These are phyloP conservation scores for Coilia nasus DNA, from an alignment of 2,797 vertebrate genomes.

Conservation along the genomic window DNA sequence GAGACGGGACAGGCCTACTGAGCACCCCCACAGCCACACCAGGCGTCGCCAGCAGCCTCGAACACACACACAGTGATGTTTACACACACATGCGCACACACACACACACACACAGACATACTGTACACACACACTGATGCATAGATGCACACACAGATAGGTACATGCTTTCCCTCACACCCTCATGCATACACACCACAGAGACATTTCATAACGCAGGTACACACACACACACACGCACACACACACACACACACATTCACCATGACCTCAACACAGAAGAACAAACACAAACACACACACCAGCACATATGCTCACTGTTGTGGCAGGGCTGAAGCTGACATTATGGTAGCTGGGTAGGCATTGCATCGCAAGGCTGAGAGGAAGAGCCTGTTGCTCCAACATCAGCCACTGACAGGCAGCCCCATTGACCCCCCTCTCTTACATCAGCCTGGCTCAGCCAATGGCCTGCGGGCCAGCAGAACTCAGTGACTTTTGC, in stretches of 20 bases:
- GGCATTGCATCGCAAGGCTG: neutral
- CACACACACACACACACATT: slow-evolving; percentile 40
- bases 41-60: slow-evolving; percentile 50
- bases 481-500: slow-evolving; percentile 24
- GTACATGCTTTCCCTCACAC: slow-evolving; percentile 35
- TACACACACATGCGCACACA: slow-evolving; percentile 23
- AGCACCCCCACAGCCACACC: slow-evolving; percentile 48
- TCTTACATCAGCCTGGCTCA: slow-evolving; percentile 23
- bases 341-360: neutral
- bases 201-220: neutral
- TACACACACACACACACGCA: slow-evolving; percentile 42
- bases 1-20: slow-evolving; percentile 97
- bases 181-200: neutral
- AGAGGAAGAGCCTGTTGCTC: neutral
- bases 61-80: slow-evolving; percentile 36
- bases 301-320: slow-evolving; percentile 11
- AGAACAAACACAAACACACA: slow-evolving; percentile 37
- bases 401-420: slow-evolving; percentile 16
- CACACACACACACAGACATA: neutral
- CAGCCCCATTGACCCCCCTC: neutral
- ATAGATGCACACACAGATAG: neutral
- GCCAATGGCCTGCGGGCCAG: slow-evolving; percentile 15
- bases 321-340: neutral
- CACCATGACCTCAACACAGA: neutral
- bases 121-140: neutral